Evolutionary conservation across 2,113 vertebrate species (phyloP), one percentile per base, ranked within the genome.

Genomic region (Danio rerio): DNA sequence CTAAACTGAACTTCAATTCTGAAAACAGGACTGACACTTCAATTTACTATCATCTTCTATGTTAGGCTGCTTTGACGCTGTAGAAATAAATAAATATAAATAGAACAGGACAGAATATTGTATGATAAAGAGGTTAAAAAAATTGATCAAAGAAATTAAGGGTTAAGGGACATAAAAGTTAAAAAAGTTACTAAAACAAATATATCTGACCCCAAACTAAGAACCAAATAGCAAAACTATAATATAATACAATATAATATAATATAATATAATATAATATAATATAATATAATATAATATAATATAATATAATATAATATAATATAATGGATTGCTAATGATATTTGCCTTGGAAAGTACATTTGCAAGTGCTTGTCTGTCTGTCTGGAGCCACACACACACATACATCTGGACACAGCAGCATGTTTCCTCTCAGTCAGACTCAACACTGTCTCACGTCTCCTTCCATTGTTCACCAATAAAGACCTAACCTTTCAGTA

Each of bases 361-460:
- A 31, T 61, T 61, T 61, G 10, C 2, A 12, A 43, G 62, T 65
- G 40, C 40, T 65, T 71, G 69, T 50, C 15, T 45, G 47, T 6
- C 6, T 50, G 65, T 70, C 11, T 52, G 4, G 13, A 73, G 18
- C 11, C 5, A 49, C 7, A 71, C 49, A 71, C 49, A 15, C 20
- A 16, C 16, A 71, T 8, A 72, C 50, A 55, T 15, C 47, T 71
- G n/a, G 43, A 71, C 18, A 52, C 18, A 52, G 7, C 49, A 71
- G 52, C 50, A 73, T 50, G 15, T 55, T 73, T 72, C 69, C 49
- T 72, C 7, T 65, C 62, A 16, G 9, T 53, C 49, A 31, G 20
- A 31, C 47, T 55, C 21, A 55, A 72, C 50, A 40, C 21, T 53
- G 20, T 12, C 4, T 0, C 18, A 13, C 6, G 6, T 21, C 31